Evolutionary conservation across 2,888 invertebrate genomes (phyloP).

Genomic region (Drosophila buzzatii): DNA sequence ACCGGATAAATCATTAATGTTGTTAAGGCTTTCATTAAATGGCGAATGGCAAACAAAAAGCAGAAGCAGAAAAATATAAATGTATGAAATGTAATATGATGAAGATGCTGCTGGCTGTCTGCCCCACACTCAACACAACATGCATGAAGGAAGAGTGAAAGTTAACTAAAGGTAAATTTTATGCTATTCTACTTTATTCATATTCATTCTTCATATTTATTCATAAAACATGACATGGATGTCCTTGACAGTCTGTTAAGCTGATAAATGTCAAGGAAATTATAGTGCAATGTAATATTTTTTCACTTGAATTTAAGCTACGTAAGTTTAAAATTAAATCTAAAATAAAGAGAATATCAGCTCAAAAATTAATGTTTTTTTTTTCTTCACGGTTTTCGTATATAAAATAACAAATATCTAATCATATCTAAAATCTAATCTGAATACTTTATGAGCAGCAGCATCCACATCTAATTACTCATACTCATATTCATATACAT

Average conservation of each 20-base stretch:
- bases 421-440: no score
- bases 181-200: neutral
- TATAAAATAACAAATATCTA: no score
- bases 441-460: no score
- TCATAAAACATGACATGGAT: neutral
- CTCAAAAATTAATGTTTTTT: no score
- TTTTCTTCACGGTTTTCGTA: no score
- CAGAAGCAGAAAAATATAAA: neutral
- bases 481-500: neutral
- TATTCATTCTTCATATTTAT: neutral
- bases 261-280: neutral
- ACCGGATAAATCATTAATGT: conserved; percentile 75
- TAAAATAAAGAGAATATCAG: neutral
- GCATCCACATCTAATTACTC: no score
- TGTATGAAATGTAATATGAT: conserved; percentile 26
- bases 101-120: conserved; percentile 1
- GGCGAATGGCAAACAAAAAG: conserved; percentile 35
- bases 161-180: neutral
- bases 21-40: conserved; percentile 61
- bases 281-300: no score
- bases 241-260: neutral
- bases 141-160: neutral
- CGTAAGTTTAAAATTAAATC: no score
- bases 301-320: no score
- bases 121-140: neutral